These are phyloP conservation scores for Darevskia nairensis DNA, from an alignment of 2,797 vertebrate genomes.

Conservation along the genomic window DNA sequence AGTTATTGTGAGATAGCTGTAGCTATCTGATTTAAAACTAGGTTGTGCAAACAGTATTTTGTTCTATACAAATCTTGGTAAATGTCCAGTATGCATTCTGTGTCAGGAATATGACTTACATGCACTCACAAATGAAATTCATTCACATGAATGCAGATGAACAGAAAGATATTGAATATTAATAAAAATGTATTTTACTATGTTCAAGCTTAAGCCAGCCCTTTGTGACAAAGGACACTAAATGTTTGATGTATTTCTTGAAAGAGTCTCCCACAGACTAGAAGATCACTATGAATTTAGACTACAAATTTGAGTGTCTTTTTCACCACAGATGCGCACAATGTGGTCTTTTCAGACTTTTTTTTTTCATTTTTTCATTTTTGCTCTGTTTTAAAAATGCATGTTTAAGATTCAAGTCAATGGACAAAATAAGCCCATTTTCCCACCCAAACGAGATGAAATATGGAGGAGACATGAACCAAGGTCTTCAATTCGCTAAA, in stretches of 20 bases:
- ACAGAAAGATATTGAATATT: constrained; percentile 27
- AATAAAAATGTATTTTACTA: constrained; percentile 26
- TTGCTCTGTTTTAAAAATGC: constrained; percentile 6
- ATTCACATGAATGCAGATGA: constrained; percentile 31
- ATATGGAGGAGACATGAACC: not conserved
- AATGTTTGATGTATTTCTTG: constrained; percentile 34
- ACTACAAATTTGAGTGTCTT: constrained; percentile 37
- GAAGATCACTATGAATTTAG: constrained; percentile 38
- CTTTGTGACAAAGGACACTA: constrained; percentile 36
- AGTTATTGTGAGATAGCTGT: constrained; percentile 55
- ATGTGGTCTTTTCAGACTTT: constrained; percentile 21
- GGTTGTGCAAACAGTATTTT: not conserved
- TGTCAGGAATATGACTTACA: not conserved
- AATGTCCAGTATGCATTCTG: constrained; percentile 26
- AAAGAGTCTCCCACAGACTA: constrained; percentile 26
- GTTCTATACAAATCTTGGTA: constrained; percentile 12
- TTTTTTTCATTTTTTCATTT: not conserved
- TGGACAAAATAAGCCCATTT: constrained; percentile 28
- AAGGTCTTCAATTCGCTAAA: not conserved
- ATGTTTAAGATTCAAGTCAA: not conserved
- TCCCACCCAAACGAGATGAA: not conserved
- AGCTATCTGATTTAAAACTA: constrained; percentile 49
- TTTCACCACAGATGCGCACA: constrained; percentile 5
- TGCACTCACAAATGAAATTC: constrained; percentile 28
- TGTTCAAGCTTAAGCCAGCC: constrained; percentile 4